Conservation (phyloP, 2,888 invertebrate genomes). For the Aphidoletes aphidimyza region DNA sequence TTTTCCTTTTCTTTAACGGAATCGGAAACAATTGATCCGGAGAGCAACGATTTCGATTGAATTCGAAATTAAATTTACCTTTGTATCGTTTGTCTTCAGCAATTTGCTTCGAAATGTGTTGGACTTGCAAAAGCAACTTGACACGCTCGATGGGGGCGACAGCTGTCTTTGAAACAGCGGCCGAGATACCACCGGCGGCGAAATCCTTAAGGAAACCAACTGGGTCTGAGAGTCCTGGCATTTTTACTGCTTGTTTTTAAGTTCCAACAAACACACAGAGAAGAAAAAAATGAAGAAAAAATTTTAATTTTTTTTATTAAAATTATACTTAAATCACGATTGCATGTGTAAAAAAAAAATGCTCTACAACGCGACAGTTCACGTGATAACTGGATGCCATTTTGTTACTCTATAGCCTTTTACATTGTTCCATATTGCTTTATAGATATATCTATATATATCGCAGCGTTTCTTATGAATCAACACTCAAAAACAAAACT, state of each 20-base stretch:
- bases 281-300: no score
- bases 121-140: conserved; percentile 92
- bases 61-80: conserved; percentile 67
- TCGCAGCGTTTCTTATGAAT: no score
- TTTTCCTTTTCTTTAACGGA: neutral
- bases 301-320: no score
- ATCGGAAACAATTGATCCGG: neutral
- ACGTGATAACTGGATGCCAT: no score
- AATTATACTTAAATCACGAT: no score
- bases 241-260: conserved; percentile 60
- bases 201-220: conserved; percentile 90
- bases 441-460: no score
- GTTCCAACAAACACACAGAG: no score
- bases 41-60: neutral
- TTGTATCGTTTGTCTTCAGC: conserved; percentile 88
- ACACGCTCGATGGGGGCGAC: conserved; percentile 97
- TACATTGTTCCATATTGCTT: no score
- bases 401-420: no score
- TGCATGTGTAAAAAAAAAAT: no score
- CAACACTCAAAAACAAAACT: no score
- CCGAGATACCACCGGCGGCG: conserved; percentile 89
- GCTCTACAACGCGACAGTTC: no score
- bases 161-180: conserved; percentile 92
- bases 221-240: conserved; percentile 74
- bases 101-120: conserved; percentile 92